These are phyloP conservation scores for Chloroceryle amazona DNA, from an alignment of 2,797 vertebrate species.

Conservation along the genomic window DNA sequence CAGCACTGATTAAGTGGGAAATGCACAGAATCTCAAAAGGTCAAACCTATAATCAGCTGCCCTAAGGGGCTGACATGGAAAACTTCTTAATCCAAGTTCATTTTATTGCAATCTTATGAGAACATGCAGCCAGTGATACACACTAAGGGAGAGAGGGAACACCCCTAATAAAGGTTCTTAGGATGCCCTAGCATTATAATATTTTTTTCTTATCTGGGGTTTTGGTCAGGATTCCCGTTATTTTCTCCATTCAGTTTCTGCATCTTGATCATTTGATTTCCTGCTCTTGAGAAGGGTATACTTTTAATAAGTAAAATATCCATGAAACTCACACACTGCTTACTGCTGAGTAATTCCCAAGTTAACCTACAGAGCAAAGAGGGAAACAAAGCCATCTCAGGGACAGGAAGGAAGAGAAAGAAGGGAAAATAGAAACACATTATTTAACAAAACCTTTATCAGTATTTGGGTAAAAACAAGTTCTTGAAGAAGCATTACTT, in stretches of 20 bases:
- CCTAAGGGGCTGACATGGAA: conserved; percentile 80
- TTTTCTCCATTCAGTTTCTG: not conserved
- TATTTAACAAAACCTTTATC: not conserved
- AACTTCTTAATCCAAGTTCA: conserved; percentile 81
- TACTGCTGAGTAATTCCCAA: not conserved
- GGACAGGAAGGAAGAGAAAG: not conserved
- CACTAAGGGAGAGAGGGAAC: not conserved
- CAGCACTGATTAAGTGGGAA: conserved; percentile 86
- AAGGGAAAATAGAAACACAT: not conserved
- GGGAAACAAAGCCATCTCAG: not conserved
- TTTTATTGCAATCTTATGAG: conserved; percentile 76
- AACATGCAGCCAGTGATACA: conserved; percentile 51
- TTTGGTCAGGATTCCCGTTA: not conserved
- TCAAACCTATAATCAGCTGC: conserved; percentile 87
- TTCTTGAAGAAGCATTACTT: conserved; percentile 7
- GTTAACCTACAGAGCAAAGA: not conserved
- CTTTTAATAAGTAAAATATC: conserved; percentile 3
- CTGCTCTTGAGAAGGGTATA: not conserved
- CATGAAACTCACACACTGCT: not conserved
- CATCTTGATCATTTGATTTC: conserved; percentile 21
- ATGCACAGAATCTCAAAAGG: conserved; percentile 86
- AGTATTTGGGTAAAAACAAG: not conserved
- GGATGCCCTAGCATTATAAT: not conserved
- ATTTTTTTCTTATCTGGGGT: not conserved
- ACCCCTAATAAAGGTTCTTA: not conserved